Percentiles rank a stretch among this genome's conserved stretches.
Evolutionary conservation across 1,140 invertebrate species (phyloP).

Genomic region (Ceratoteleas bidentatus): DNA sequence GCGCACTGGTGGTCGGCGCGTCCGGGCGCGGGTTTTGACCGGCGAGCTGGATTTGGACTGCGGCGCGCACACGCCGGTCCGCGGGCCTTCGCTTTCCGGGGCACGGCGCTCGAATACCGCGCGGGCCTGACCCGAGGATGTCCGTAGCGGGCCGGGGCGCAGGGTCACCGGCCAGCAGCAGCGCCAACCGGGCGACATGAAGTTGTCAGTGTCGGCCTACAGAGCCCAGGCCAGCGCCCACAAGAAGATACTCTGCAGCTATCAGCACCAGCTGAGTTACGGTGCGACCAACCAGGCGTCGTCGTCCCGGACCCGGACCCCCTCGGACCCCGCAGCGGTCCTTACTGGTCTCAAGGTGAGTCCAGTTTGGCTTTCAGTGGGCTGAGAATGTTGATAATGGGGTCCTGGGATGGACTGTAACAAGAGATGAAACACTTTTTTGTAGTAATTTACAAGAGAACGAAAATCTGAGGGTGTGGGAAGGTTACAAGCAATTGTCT

Average conservation of each 20-base stretch:
- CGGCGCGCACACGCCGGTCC: constrained; percentile 10
- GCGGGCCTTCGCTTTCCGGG: constrained; percentile 10
- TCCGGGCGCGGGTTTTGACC: constrained; percentile 34
- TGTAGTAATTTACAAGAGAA: too few relatives aligned
- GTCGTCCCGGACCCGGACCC: constrained; percentile 79
- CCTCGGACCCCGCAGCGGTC: constrained; percentile 80
- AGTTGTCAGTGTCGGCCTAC: constrained; percentile 91
- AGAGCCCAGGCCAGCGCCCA: constrained; percentile 91
- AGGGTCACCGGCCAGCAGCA: constrained; percentile 70
- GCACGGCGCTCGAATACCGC: constrained; percentile 24
- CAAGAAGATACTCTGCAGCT: constrained; percentile 90
- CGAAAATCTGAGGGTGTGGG: too few relatives aligned
- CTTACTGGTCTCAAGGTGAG: constrained; percentile 83
- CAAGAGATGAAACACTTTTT: too few relatives aligned
- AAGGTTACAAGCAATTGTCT: too few relatives aligned
- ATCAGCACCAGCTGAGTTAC: constrained; percentile 89
- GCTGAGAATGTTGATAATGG: too few relatives aligned
- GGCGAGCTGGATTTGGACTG: constrained; percentile 36
- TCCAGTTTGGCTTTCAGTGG: too few relatives aligned
- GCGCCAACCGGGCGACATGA: constrained; percentile 83
- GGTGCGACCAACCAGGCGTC: constrained; percentile 87
- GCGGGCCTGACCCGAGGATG: constrained; percentile 68
- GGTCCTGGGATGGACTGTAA: too few relatives aligned
- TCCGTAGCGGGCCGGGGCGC: constrained; percentile 54
- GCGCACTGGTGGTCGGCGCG: constrained; percentile 7